A percentile compares a stretch with the other conserved stretches of the same genome.
phyloP scores from a whole-genome alignment of 1,140 invertebrate genomes.

The Drosophila insularis region DNA sequence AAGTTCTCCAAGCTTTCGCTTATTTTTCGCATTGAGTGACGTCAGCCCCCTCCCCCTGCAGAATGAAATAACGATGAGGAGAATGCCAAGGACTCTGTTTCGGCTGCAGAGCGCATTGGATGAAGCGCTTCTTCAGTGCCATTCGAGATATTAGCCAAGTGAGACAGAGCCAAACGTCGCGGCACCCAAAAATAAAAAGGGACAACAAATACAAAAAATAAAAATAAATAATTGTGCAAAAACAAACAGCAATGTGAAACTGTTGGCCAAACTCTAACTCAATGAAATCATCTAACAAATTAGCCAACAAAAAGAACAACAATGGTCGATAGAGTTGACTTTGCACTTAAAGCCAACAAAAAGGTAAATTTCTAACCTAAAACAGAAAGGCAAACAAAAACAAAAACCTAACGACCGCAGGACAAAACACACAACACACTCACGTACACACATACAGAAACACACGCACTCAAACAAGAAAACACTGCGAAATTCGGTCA shows the following conservation, averaged over 20 bases:
- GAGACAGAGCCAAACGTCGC: conserved; percentile 48
- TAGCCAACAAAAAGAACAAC: conserved; percentile 1
- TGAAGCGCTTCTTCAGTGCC: conserved; percentile 46
- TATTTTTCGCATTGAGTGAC: conserved; percentile 48
- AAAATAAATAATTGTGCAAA: conserved; percentile 4
- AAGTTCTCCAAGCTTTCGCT: conserved; percentile 3
- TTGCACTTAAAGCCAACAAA: neutral
- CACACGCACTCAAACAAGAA: conserved; percentile 2
- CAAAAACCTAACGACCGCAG: conserved; percentile 16
- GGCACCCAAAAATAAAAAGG: neutral
- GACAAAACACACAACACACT: conserved; percentile 7
- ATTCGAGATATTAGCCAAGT: conserved; percentile 62
- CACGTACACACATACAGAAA: neutral
- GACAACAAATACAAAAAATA: neutral
- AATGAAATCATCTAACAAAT: conserved; percentile 10
- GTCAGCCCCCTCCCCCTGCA: conserved; percentile 36
- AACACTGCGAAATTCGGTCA: conserved; percentile 67
- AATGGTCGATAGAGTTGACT: neutral
- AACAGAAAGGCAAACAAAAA: conserved; percentile 18
- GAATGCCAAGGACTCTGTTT: conserved; percentile 65
- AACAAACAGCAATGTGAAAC: neutral
- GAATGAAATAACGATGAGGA: conserved; percentile 23
- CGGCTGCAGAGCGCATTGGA: conserved; percentile 4
- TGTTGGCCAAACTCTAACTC: neutral
- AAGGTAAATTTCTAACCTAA: conserved; percentile 13